phyloP scores from a whole-genome alignment of 2,888 invertebrate genomes.

The Trisateles emortualis region DNA sequence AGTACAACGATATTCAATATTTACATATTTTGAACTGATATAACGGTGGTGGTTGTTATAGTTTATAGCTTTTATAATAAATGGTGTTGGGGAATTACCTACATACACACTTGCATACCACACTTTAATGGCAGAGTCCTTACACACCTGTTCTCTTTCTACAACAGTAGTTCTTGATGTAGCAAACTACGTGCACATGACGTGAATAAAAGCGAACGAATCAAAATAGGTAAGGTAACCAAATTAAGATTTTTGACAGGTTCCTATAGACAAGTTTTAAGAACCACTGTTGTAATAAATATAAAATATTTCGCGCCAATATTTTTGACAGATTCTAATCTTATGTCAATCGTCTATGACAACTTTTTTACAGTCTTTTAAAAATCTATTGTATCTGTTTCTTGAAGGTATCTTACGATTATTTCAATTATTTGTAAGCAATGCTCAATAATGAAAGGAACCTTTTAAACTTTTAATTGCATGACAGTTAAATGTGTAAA shows the following conservation, averaged over 20 bases:
- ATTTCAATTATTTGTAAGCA: constrained; percentile 41
- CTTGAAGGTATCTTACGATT: constrained; percentile 27
- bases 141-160: constrained; percentile 49
- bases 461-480: constrained; percentile 82
- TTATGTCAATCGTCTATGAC: constrained; percentile 14
- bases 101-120: constrained; percentile 42
- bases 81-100: constrained; percentile 44
- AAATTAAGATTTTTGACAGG: not conserved
- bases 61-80: constrained; percentile 26
- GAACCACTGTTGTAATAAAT: constrained; percentile 34
- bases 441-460: constrained; percentile 68
- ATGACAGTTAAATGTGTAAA: constrained; percentile 62
- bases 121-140: constrained; percentile 40
- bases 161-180: constrained; percentile 45
- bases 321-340: constrained; percentile 23
- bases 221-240: not conserved
- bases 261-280: constrained; percentile 6
- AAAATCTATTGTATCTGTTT: constrained; percentile 21
- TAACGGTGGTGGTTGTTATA: constrained; percentile 41
- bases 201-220: constrained; percentile 15
- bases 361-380: constrained; percentile 14
- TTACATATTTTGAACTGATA: constrained; percentile 22
- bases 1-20: constrained; percentile 30
- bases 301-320: constrained; percentile 15
- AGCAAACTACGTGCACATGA: constrained; percentile 10